phyloP scores from a whole-genome alignment of 2,797 vertebrate species.

The Fistularia tabacaria region DNA sequence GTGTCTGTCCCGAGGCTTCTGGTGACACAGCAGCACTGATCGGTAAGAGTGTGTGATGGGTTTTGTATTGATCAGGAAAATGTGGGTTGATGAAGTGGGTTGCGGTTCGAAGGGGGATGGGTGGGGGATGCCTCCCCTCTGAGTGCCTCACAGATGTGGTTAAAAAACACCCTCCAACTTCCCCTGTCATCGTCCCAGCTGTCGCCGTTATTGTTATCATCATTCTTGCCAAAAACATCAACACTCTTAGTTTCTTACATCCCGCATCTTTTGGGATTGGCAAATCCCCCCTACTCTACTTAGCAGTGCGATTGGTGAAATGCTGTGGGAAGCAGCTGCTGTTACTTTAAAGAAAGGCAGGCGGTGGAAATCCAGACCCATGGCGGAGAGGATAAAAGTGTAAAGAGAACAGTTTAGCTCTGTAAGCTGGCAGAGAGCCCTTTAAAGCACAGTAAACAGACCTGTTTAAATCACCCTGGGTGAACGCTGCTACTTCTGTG shows the following conservation, averaged over 20 bases:
- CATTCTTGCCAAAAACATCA: slow-evolving; percentile 35
- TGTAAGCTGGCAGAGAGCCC: slow-evolving; percentile 55
- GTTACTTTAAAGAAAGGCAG: slow-evolving; percentile 43
- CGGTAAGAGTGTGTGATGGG: slow-evolving; percentile 72
- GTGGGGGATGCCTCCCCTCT: slow-evolving; percentile 23
- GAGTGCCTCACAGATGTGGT: slow-evolving; percentile 38
- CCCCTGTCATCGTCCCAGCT: slow-evolving; percentile 7
- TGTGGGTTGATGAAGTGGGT: slow-evolving; percentile 73
- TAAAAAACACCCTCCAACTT: slow-evolving; percentile 12
- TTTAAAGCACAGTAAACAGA: slow-evolving; percentile 54
- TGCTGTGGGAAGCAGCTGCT: slow-evolving; percentile 54
- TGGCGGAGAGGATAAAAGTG: slow-evolving; percentile 48
- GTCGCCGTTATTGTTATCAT: slow-evolving; percentile 31
- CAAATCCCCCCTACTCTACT: slow-evolving; percentile 8
- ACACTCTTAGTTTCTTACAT: slow-evolving; percentile 32
- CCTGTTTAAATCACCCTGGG: slow-evolving; percentile 27
- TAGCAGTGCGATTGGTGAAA: slow-evolving; percentile 19
- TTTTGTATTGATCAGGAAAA: slow-evolving; percentile 74
- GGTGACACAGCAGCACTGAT: slow-evolving; percentile 66
- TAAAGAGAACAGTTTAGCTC: slow-evolving; percentile 53
- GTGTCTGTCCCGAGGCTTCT: slow-evolving; percentile 66
- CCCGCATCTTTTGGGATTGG: slow-evolving; percentile 12
- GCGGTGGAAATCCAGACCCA: slow-evolving; percentile 38
- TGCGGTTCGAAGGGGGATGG: slow-evolving; percentile 7
- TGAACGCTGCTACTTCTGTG: slow-evolving; percentile 21